Evolutionary conservation across 2,113 vertebrate genomes (phyloP).

Genomic region (Catagonus wagneri): DNA sequence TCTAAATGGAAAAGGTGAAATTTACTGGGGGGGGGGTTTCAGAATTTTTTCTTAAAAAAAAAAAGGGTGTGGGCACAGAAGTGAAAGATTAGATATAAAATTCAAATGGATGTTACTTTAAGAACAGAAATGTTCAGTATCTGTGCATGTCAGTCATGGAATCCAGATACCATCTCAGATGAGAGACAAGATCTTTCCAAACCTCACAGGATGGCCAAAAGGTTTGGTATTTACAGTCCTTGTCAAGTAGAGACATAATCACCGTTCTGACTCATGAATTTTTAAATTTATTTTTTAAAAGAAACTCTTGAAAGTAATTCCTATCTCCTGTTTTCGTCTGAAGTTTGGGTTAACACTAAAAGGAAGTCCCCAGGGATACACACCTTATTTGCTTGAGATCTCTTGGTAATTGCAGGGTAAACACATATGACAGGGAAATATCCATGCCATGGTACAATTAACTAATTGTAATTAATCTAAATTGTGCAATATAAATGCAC

Average conservation of each 20-base stretch:
- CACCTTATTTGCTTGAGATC: conserved; percentile 23
- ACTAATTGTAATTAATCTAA: conserved; percentile 26
- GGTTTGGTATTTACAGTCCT: background rate
- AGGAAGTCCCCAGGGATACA: conserved; percentile 57
- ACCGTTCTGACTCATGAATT: conserved; percentile 4
- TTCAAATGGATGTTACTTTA: background rate
- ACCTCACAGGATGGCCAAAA: background rate
- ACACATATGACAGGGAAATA: conserved; percentile 52
- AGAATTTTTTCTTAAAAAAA: background rate
- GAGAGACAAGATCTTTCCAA: background rate
- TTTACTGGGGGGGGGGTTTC: background rate
- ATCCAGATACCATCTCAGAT: background rate
- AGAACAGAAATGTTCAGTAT: background rate
- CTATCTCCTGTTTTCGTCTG: background rate
- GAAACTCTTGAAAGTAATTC: conserved; percentile 7
- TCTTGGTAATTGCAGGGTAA: conserved; percentile 46
- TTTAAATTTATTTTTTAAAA: background rate
- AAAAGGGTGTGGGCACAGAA: background rate
- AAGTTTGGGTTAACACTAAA: conserved; percentile 52
- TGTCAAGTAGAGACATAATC: background rate
- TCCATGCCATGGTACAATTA: background rate
- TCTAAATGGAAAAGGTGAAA: background rate
- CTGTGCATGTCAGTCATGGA: background rate
- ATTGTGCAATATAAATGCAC: background rate
- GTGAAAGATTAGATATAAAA: background rate